Conservation (phyloP, 2,797 vertebrate genomes). For the Aythya fuligula region DNA sequence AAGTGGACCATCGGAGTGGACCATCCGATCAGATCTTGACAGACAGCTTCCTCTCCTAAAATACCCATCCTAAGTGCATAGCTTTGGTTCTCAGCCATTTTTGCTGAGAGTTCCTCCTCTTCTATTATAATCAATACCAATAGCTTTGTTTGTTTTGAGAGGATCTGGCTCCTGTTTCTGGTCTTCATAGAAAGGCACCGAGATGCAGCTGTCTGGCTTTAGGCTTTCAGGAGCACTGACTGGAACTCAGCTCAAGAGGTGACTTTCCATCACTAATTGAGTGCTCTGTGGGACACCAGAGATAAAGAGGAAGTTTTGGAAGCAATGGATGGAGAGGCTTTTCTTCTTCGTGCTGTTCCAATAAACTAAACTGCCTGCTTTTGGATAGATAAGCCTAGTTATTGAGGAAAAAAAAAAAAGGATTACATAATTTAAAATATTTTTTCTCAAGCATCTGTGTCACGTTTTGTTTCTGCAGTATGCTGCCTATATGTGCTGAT, state of each 20-base stretch:
- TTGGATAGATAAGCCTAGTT: background rate
- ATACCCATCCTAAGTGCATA: background rate
- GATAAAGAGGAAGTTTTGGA: background rate
- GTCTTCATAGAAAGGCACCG: background rate
- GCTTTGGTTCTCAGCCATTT: background rate
- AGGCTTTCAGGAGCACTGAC: background rate
- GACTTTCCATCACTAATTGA: background rate
- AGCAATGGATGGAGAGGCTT: background rate
- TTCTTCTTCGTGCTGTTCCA: background rate
- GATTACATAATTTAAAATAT: background rate
- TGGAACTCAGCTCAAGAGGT: background rate
- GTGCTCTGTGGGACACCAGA: background rate
- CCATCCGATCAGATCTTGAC: background rate
- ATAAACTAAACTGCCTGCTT: background rate
- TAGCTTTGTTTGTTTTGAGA: background rate
- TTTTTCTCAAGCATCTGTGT: background rate
- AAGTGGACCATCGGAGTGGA: background rate
- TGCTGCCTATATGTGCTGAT: background rate
- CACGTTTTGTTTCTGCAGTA: background rate
- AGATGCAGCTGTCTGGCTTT: background rate
- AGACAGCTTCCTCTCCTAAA: background rate
- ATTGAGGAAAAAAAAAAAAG: background rate
- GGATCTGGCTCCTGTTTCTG: background rate
- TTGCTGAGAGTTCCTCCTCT: background rate
- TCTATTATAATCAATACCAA: background rate